Evolutionary conservation across 2,113 vertebrate genomes (phyloP), one percentile per base, ranked within the genome.

Genomic region (Gasterosteus aculeatus): DNA sequence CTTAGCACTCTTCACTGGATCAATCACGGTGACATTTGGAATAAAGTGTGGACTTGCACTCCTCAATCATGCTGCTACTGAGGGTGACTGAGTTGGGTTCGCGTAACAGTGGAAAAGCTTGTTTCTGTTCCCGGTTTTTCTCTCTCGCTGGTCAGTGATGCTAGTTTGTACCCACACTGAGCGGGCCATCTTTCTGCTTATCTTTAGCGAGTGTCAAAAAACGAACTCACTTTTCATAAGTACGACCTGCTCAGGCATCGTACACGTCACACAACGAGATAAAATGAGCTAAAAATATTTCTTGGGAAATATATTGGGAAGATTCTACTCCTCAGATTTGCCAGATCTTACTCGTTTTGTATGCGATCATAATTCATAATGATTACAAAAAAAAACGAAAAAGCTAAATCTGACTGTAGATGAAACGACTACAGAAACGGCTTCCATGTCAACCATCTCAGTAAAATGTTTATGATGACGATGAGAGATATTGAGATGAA

Each of bases 131-230:
- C 71, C 31, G 47, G 72, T 80, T 69, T 84, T 57, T 70, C 63
- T 87, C 71, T 84, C 81, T 78, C 77, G 72, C 78, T 77, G 85
- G 85, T 84, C 86, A 69, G 75, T 71, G 84, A 90, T 26, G 84
- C 87, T 73, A 80, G 84, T 89, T 84, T 85, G 86, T 86, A 35
- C 81, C 80, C 92, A 91, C 70, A 90, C 89, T 71, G 92, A 86
- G 91, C 79, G 38, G 81, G 78, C 92, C 91, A 93, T 93, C 92
- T 93, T 91, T 88, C 86, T 41, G 58, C 82, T 88, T 90, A 77
- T 89, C 79, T 86, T 89, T 87, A 78, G 83, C 67, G 70, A 78
- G 80, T 71, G 73, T 87, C 76, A 80, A 83, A 89, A 89, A 91
- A 89, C 77, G 86, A 82, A 82, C 78, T 64, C 74, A 71, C 69